These are phyloP conservation scores for mouse (Mus musculus) DNA, from an alignment of 2,113 vertebrate genomes.

Conservation along the genomic window GRCm39 chr6:71041001-71041500, in stretches of 20 bases:
- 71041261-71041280: not conserved
- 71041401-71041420: too few relatives aligned
- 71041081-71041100: not conserved
- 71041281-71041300: not conserved
- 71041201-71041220: not conserved
- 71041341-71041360: rapidly evolving
- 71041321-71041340: rapidly evolving
- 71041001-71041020: not conserved
- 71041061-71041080: not conserved
- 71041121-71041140: not conserved
- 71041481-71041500: rapidly evolving
- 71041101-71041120: not conserved
- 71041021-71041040: not conserved
- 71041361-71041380: rapidly evolving
- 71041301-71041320: not conserved
- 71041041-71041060: not conserved
- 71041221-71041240: not conserved
- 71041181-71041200: not conserved
- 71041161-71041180: not conserved
- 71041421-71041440: too few relatives aligned
- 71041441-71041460: rapidly evolving
- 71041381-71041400: rapidly evolving
- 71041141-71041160: not conserved
- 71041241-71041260: not conserved
- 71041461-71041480: rapidly evolving